phyloP scores from a whole-genome alignment of 2,113 vertebrate genomes.

The Heliornis fulica region DNA sequence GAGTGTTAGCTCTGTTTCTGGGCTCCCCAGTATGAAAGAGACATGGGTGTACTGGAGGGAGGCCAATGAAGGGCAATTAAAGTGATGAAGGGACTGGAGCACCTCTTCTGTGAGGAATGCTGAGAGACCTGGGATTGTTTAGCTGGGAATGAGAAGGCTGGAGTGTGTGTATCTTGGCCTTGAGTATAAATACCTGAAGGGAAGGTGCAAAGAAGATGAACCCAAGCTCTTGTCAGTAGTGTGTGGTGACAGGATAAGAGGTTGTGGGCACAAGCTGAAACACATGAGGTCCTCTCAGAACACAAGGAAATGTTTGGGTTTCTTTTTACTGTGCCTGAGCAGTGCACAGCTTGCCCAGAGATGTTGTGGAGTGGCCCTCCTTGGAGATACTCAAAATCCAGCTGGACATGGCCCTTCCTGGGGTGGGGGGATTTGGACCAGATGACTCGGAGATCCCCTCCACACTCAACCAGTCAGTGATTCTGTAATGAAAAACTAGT shows the following conservation, averaged over 20 bases:
- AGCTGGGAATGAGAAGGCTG: not conserved
- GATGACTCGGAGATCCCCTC: not conserved
- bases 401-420: not conserved
- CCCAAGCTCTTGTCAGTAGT: not conserved
- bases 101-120: not conserved
- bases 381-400: not conserved
- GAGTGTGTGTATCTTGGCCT: not conserved
- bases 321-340: not conserved
- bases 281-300: not conserved
- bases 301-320: not conserved
- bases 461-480: not conserved
- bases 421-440: not conserved
- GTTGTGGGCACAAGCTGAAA: not conserved
- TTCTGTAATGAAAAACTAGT: not conserved
- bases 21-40: not conserved
- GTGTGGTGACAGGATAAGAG: not conserved
- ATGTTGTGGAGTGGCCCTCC: not conserved
- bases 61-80: not conserved
- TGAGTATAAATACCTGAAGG: not conserved
- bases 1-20: not conserved
- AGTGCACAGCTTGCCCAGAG: not conserved
- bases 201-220: not conserved
- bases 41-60: not conserved
- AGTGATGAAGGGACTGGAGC: not conserved
- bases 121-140: not conserved